Percentiles rank a stretch among this genome's conserved stretches.
These are phyloP conservation scores for Notodonta dromedarius DNA, from an alignment of 2,888 invertebrate genomes.

Conservation along the genomic window DNA sequence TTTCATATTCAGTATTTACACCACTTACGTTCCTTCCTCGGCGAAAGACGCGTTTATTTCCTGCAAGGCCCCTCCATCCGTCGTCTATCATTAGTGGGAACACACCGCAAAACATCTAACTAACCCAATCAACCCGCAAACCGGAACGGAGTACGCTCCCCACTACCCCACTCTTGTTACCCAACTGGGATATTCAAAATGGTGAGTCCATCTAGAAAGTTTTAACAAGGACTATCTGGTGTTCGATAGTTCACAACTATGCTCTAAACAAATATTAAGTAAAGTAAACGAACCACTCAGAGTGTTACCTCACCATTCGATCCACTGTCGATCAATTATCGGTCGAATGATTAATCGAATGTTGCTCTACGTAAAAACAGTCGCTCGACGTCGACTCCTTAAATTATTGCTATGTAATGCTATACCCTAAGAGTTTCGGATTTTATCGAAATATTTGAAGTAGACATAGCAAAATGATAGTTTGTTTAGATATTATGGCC, in stretches of 20 bases:
- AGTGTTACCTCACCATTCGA: too few species aligned
- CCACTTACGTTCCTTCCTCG: too few species aligned
- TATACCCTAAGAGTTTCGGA: too few species aligned
- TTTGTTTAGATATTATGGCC: too few species aligned
- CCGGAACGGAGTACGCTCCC: not conserved
- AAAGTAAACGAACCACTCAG: not conserved
- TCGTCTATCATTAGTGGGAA: not conserved
- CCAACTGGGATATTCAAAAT: constrained; percentile 35
- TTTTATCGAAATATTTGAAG: too few species aligned
- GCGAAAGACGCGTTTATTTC: not conserved
- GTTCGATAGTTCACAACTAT: constrained; percentile 17
- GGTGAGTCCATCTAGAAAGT: constrained; percentile 33
- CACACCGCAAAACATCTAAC: constrained; percentile 9
- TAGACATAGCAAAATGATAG: too few species aligned
- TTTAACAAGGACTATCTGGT: constrained; percentile 40
- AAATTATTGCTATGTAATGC: not conserved
- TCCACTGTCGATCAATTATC: too few species aligned
- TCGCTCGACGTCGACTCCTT: not conserved
- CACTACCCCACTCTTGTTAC: constrained; percentile 16
- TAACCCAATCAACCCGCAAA: not conserved
- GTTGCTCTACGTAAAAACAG: too few species aligned
- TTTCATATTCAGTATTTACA: not conserved
- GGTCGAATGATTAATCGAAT: too few species aligned
- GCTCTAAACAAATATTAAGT: constrained; percentile 16
- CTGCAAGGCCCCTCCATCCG: not conserved